phyloP scores from a whole-genome alignment of 2,888 invertebrate genomes.

The Dolichomitus sp. region DNA sequence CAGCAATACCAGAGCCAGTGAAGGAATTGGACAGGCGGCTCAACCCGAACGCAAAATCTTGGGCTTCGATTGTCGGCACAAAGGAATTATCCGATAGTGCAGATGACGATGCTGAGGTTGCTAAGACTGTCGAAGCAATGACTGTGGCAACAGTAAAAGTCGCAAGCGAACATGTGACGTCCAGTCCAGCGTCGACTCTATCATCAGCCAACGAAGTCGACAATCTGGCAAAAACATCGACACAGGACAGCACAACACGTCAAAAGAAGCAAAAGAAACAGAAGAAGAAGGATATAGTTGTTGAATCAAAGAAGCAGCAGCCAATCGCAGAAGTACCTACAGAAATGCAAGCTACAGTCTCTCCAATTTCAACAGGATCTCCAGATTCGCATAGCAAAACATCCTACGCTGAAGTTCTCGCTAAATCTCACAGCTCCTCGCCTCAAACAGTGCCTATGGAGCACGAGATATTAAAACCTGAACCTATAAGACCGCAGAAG shows the following conservation, averaged over 20 bases:
- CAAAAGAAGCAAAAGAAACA: constrained; percentile 67
- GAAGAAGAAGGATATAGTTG: constrained; percentile 59
- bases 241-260: constrained; percentile 51
- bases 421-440: constrained; percentile 85
- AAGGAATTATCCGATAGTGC: constrained; percentile 57
- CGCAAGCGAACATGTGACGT: constrained; percentile 5
- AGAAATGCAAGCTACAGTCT: constrained; percentile 56
- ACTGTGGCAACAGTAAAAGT: constrained; percentile 7
- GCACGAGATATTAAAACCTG: constrained; percentile 68
- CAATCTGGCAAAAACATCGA: constrained; percentile 41
- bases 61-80: constrained; percentile 78
- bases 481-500: constrained; percentile 64
- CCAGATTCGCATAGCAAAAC: constrained; percentile 82
- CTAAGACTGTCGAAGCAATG: constrained; percentile 45
- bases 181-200: constrained; percentile 15
- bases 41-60: constrained; percentile 76
- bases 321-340: constrained; percentile 40
- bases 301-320: constrained; percentile 49
- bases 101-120: constrained; percentile 55
- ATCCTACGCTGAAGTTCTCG: constrained; percentile 91
- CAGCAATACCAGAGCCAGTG: constrained; percentile 15
- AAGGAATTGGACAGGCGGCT: constrained; percentile 59
- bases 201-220: constrained; percentile 8
- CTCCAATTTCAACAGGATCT: constrained; percentile 55
- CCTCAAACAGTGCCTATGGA: constrained; percentile 82